Percentiles rank a stretch among this genome's conserved stretches.
Conservation (phyloP, 2,888 invertebrate species). For the Drosophila flavopinicola region DNA sequence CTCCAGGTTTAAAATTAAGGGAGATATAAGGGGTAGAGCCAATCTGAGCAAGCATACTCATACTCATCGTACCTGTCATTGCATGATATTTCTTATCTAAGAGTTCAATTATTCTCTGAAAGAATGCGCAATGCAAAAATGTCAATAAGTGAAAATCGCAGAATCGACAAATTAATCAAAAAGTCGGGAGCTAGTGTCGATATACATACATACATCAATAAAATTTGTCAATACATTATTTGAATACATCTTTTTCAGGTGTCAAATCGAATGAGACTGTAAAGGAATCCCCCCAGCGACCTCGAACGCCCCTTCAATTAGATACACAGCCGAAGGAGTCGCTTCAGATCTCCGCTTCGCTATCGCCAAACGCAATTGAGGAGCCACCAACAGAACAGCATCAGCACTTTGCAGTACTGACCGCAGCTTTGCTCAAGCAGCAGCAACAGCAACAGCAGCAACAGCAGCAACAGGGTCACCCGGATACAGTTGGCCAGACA, state of each 20-base stretch:
- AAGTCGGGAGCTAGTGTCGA: no score
- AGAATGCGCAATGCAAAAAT: no score
- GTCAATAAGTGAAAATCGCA: no score
- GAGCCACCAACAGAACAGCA: constrained; percentile 41
- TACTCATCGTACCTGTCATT: no score
- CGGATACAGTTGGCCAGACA: constrained; percentile 36
- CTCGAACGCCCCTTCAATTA: constrained; percentile 15
- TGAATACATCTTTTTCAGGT: constrained; percentile 9
- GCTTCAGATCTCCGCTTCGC: not conserved
- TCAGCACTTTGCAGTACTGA: constrained; percentile 63
- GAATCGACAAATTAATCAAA: no score
- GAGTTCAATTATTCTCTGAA: no score
- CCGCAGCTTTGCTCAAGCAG: constrained; percentile 71
- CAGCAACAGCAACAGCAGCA: constrained; percentile 55
- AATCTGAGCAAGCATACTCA: no score
- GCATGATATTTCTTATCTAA: no score
- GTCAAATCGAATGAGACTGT: constrained; percentile 12
- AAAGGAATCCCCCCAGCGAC: constrained; percentile 10
- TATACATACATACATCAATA: no score
- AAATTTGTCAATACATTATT: no score
- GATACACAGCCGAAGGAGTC: constrained; percentile 35
- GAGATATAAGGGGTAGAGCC: no score
- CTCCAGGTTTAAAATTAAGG: no score
- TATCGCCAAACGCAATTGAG: constrained; percentile 36
- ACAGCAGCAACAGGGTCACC: constrained; percentile 35